Percentiles rank a stretch among this genome's conserved stretches.
Evolutionary conservation across 2,797 vertebrate genomes (phyloP).

Genomic region (Antrozous pallidus): DNA sequence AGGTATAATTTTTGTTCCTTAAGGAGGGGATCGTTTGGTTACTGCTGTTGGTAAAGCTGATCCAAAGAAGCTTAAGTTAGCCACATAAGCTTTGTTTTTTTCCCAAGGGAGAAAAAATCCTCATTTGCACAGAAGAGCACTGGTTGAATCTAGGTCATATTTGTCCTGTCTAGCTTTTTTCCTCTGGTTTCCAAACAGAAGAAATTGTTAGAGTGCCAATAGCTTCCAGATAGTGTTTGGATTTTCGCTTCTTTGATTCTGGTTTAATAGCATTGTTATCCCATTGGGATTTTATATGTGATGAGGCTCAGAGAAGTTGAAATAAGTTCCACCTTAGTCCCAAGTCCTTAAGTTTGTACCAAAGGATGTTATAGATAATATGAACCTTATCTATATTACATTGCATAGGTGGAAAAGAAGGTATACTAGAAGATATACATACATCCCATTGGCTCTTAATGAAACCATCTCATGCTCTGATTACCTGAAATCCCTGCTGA

Average conservation of each 20-base stretch:
- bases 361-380: neutral
- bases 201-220: neutral
- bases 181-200: neutral
- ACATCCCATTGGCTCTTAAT: too few species aligned
- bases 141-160: neutral
- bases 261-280: neutral
- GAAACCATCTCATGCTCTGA: neutral
- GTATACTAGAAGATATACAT: neutral
- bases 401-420: neutral
- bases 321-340: rapidly evolving
- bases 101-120: neutral
- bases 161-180: neutral
- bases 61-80: neutral
- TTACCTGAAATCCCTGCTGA: neutral
- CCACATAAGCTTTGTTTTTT: neutral
- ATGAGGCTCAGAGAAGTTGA: neutral
- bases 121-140: neutral
- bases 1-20: neutral
- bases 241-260: neutral
- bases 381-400: neutral
- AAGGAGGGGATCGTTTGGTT: neutral
- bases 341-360: neutral
- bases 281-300: neutral
- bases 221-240: neutral
- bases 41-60: neutral